Evolutionary conservation across 2,797 vertebrate genomes (phyloP).

Genomic region (Enteromius afrohamiltoni): DNA sequence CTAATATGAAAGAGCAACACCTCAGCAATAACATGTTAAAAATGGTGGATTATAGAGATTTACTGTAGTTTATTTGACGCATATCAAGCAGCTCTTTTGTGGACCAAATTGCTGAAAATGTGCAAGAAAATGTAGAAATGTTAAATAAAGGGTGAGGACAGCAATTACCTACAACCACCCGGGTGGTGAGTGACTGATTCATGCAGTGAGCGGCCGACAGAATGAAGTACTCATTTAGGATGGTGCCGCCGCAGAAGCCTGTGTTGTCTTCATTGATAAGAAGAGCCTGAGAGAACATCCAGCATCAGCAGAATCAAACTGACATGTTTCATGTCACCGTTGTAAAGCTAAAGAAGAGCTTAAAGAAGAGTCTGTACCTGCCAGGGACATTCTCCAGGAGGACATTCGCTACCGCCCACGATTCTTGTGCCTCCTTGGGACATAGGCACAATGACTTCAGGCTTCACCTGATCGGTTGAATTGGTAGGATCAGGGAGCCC

Average conservation of each 20-base stretch:
- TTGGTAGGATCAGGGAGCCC: neutral
- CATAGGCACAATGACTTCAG: fast-evolving
- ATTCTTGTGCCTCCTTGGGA: constrained; percentile 63
- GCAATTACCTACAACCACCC: constrained; percentile 81
- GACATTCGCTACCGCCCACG: constrained; percentile 81
- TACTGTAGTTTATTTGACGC: neutral
- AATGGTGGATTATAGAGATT: no score
- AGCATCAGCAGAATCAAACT: neutral
- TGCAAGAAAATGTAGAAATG: neutral
- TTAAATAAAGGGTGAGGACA: neutral
- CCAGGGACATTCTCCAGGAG: constrained; percentile 83
- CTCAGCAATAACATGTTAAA: no score
- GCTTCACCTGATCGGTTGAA: no score
- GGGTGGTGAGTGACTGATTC: constrained; percentile 79
- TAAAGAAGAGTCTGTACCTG: constrained; percentile 72
- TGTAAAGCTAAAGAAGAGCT: neutral
- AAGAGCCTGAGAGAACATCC: constrained; percentile 78
- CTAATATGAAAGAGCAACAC: no score
- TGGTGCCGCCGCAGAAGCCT: constrained; percentile 92
- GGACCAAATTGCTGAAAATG: neutral
- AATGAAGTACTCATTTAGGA: constrained; percentile 81
- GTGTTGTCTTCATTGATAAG: constrained; percentile 79
- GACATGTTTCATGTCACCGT: neutral
- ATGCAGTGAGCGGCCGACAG: constrained; percentile 94
- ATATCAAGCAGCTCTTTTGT: neutral